These are phyloP conservation scores for Dipodomys merriami DNA, from an alignment of 2,113 vertebrate species.

Conservation along the genomic window DNA sequence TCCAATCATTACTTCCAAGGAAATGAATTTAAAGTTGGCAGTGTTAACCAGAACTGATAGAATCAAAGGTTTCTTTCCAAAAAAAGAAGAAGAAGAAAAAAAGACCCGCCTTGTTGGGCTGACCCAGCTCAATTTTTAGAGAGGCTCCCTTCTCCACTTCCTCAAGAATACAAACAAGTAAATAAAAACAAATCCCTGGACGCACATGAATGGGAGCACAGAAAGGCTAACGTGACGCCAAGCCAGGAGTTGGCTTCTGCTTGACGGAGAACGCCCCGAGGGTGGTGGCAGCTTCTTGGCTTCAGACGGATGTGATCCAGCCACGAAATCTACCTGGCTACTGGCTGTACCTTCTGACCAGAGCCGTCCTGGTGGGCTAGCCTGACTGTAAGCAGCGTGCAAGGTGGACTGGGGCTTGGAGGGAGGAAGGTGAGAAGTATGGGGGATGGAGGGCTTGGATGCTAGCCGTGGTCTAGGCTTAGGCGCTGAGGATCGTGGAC, in stretches of 20 bases:
- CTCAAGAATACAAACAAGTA: conserved; percentile 47
- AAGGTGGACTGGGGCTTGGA: background rate
- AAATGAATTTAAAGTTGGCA: conserved; percentile 55
- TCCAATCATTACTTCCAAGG: conserved; percentile 31
- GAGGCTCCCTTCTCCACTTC: background rate
- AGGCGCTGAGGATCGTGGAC: background rate
- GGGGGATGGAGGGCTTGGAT: background rate
- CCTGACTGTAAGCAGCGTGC: fast-evolving
- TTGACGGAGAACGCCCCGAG: background rate
- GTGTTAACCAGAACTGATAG: background rate
- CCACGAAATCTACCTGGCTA: conserved; percentile 23
- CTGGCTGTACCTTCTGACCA: background rate
- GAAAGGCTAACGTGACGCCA: background rate
- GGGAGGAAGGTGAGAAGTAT: fast-evolving
- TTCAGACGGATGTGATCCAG: background rate
- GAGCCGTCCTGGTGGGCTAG: background rate
- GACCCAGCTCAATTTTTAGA: background rate
- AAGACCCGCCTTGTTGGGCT: background rate
- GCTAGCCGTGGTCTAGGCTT: background rate
- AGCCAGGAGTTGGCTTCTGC: background rate
- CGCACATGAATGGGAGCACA: conserved; percentile 11
- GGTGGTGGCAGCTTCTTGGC: conserved; percentile 34
- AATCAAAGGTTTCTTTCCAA: background rate
- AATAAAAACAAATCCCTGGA: conserved; percentile 58
- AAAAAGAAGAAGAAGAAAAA: background rate